Evolutionary conservation across 2,113 vertebrate genomes (phyloP).

Genomic region (Fregetta grallaria): DNA sequence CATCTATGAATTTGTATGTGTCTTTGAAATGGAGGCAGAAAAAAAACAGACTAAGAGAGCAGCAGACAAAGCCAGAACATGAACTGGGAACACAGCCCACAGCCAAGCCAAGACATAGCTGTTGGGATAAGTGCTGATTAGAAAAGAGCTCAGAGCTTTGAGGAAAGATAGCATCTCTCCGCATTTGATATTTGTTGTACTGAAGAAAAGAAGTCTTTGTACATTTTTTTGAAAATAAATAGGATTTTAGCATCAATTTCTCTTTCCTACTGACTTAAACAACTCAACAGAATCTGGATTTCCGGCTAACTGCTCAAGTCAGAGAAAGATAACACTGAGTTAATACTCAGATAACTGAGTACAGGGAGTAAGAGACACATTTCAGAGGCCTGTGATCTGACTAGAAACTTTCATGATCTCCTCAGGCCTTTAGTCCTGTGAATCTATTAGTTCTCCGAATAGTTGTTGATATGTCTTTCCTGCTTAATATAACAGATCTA

Average conservation of each 20-base stretch:
- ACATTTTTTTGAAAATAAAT: background rate
- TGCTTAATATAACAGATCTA: background rate
- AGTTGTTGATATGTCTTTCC: background rate
- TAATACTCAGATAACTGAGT: background rate
- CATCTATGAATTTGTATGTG: background rate
- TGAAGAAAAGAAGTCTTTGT: conserved; percentile 9
- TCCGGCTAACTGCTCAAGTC: background rate
- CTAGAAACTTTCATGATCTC: background rate
- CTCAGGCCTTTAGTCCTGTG: background rate
- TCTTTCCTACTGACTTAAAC: conserved; percentile 16
- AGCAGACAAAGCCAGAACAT: conserved; percentile 6
- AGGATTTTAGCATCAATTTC: conserved; percentile 15
- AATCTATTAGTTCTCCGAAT: background rate
- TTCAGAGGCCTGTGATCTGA: background rate
- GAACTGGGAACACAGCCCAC: conserved; percentile 8
- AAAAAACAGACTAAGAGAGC: background rate
- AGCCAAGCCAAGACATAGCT: background rate
- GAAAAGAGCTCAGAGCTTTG: background rate
- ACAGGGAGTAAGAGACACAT: background rate
- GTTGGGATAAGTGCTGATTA: conserved; percentile 13
- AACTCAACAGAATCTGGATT: conserved; percentile 4
- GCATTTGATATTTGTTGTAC: background rate
- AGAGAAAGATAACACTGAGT: background rate
- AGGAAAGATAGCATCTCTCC: conserved; percentile 27
- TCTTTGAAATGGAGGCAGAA: background rate